Percentiles rank a stretch among this genome's conserved stretches.
phyloP scores from a whole-genome alignment of 2,113 vertebrate genomes.

The Percopsis transmontana region DNA sequence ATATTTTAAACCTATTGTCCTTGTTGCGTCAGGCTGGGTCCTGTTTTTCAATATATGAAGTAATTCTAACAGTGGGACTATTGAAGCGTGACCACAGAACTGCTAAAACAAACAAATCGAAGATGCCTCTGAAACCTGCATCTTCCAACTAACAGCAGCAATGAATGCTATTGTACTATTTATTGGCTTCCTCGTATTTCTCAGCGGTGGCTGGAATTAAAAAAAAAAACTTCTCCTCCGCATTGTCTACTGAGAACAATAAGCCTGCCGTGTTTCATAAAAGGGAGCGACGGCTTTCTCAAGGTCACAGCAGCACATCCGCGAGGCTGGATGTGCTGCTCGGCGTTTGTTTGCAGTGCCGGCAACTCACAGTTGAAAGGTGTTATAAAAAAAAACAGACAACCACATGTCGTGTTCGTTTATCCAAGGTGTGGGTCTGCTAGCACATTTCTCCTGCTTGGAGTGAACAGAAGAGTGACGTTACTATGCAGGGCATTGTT shows the following conservation, averaged over 20 bases:
- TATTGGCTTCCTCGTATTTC: not conserved
- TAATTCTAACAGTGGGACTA: no score
- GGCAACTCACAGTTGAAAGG: conserved; percentile 52
- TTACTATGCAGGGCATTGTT: conserved; percentile 14
- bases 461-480: conserved; percentile 18
- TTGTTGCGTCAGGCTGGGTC: no score
- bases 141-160: no score
- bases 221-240: not conserved
- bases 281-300: conserved; percentile 40
- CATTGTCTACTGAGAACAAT: conserved; percentile 46
- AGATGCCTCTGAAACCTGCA: no score
- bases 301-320: conserved; percentile 54
- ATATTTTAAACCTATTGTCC: no score
- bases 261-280: conserved; percentile 34
- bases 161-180: no score
- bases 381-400: conserved; percentile 17
- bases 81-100: no score
- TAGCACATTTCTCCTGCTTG: conserved; percentile 6
- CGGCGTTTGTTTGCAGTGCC: conserved; percentile 8
- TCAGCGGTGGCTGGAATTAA: not conserved
- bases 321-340: conserved; percentile 16
- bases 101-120: no score
- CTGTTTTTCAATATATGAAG: no score
- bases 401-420: conserved; percentile 33
- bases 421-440: conserved; percentile 8